A percentile compares a stretch with the other conserved stretches of the same genome.
These are phyloP conservation scores for Lottia gigantea DNA, from an alignment of 2,888 invertebrate species.

Conservation along the genomic window DNA sequence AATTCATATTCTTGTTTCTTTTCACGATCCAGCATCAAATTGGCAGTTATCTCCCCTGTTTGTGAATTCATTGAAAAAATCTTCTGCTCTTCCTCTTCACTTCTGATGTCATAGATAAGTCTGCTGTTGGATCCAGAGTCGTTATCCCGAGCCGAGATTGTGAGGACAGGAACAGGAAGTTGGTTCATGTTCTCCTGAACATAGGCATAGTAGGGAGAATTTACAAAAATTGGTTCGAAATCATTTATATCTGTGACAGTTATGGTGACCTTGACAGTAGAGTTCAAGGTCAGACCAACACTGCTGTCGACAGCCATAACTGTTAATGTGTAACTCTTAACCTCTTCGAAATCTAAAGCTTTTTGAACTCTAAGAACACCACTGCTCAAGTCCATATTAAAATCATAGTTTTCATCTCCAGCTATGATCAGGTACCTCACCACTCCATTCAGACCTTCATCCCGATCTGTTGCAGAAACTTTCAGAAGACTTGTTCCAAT, in stretches of 20 bases:
- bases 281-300: slow-evolving; percentile 72
- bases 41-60: slow-evolving; percentile 75
- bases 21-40: slow-evolving; percentile 84
- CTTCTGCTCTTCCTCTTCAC: slow-evolving; percentile 87
- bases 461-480: slow-evolving; percentile 63
- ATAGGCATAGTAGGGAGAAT: slow-evolving; percentile 93
- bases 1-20: slow-evolving; percentile 83
- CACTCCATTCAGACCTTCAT: slow-evolving; percentile 71
- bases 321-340: slow-evolving; percentile 83
- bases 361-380: slow-evolving; percentile 91
- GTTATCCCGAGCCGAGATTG: slow-evolving; percentile 89
- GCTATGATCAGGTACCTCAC: slow-evolving; percentile 89
- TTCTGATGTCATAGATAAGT: slow-evolving; percentile 92
- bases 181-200: slow-evolving; percentile 81
- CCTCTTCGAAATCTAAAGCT: slow-evolving; percentile 92
- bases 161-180: slow-evolving; percentile 70
- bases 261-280: slow-evolving; percentile 80
- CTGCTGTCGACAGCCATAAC: slow-evolving; percentile 81
- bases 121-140: slow-evolving; percentile 91
- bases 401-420: slow-evolving; percentile 77
- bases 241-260: slow-evolving; percentile 92
- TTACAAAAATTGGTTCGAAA: slow-evolving; percentile 90
- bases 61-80: slow-evolving; percentile 77
- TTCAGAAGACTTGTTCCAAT: slow-evolving; percentile 61
- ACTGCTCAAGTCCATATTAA: slow-evolving; percentile 78